Evolutionary conservation across 2,797 vertebrate genomes (phyloP).

Genomic region (Urocyon cinereoargenteus): DNA sequence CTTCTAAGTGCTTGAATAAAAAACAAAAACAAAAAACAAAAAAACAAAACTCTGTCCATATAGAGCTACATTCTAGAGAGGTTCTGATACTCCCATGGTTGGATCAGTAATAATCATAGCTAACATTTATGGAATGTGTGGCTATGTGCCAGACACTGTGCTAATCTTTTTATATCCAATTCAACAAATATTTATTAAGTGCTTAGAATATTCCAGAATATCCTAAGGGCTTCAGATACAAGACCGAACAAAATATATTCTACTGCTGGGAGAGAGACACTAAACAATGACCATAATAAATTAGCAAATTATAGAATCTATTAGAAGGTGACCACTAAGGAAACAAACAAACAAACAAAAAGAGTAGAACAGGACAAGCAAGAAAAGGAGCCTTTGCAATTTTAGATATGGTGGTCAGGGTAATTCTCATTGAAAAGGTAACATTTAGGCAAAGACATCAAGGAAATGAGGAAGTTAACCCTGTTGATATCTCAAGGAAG

Average conservation of each 20-base stretch:
- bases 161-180: neutral
- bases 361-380: neutral
- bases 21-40: neutral
- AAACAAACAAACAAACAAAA: neutral
- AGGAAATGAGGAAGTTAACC: neutral
- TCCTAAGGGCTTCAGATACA: neutral
- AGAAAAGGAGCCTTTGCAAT: neutral
- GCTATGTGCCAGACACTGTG: neutral
- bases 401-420: neutral
- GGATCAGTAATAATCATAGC: neutral
- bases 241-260: neutral
- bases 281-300: neutral
- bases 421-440: neutral
- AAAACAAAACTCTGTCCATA: neutral
- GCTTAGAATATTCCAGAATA: conserved; percentile 29
- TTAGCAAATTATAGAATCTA: conserved; percentile 12
- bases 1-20: neutral
- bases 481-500: neutral
- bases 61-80: neutral
- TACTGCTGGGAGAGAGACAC: neutral
- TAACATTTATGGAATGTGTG: neutral
- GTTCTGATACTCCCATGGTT: neutral
- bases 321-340: neutral
- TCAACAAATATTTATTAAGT: conserved; percentile 19
- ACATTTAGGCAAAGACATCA: neutral